phyloP scores from a whole-genome alignment of 2,888 invertebrate genomes.

The Idaea straminata region DNA sequence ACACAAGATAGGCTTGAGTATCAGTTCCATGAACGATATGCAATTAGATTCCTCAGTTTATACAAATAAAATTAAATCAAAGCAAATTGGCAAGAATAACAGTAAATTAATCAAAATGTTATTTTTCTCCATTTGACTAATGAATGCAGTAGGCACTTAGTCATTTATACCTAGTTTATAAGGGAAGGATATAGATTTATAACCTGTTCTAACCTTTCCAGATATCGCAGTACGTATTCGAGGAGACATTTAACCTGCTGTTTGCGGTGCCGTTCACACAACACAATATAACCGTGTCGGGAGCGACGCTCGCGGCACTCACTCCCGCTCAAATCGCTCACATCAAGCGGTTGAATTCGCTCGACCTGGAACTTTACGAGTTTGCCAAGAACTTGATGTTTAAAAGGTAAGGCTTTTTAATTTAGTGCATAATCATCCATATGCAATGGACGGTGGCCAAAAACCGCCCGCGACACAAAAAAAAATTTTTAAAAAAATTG shows the following conservation, averaged over 20 bases:
- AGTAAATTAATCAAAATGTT: no score
- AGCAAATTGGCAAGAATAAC: no score
- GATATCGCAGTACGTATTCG: constrained; percentile 96
- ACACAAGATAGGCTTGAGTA: not conserved
- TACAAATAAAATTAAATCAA: no score
- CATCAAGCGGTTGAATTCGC: constrained; percentile 89
- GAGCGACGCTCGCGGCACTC: constrained; percentile 88
- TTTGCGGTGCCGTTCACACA: constrained; percentile 95
- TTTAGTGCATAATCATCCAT: constrained; percentile 4
- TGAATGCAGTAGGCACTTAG: no score
- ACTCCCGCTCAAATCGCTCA: constrained; percentile 86
- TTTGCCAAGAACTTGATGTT: constrained; percentile 95
- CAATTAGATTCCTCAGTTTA: not conserved
- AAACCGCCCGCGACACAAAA: not conserved
- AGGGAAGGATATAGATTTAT: not conserved
- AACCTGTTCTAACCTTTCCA: constrained; percentile 38
- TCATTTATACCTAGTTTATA: not conserved
- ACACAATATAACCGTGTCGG: constrained; percentile 94
- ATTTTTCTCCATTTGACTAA: no score
- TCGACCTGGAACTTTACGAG: constrained; percentile 96
- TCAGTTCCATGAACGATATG: not conserved
- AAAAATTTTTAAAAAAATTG: no score
- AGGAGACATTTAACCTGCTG: constrained; percentile 94
- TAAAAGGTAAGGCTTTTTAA: constrained; percentile 75
- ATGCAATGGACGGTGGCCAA: no score